Conservation (phyloP, 2,797 vertebrate species). For the Poliocrania exsul region DNA sequence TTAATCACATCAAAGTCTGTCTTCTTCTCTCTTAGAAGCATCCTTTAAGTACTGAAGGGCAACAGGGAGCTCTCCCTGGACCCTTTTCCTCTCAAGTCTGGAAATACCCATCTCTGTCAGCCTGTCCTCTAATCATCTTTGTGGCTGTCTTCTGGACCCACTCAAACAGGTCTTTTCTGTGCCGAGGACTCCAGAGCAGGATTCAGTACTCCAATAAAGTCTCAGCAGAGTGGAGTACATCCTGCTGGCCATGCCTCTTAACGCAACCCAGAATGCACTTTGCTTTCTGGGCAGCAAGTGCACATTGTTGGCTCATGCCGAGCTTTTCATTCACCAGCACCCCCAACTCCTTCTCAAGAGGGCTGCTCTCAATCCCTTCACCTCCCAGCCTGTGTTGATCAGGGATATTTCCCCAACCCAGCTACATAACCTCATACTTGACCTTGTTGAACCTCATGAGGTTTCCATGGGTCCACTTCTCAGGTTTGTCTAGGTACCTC, state of each 20-base stretch:
- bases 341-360: not conserved
- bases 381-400: not conserved
- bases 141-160: not conserved
- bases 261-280: not conserved
- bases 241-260: not conserved
- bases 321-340: not conserved
- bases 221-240: accelerated
- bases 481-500: not conserved
- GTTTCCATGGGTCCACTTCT: not conserved
- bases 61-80: not conserved
- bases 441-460: not conserved
- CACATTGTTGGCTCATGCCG: not conserved
- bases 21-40: not conserved
- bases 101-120: not conserved
- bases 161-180: not conserved
- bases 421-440: not conserved
- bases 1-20: not conserved
- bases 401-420: accelerated
- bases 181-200: not conserved
- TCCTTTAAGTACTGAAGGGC: not conserved
- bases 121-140: not conserved
- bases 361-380: not conserved
- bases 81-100: not conserved
- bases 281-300: not conserved
- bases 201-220: not conserved